Evolutionary conservation across 2,797 vertebrate species (phyloP).

Genomic region (Crocidura indochinensis): DNA sequence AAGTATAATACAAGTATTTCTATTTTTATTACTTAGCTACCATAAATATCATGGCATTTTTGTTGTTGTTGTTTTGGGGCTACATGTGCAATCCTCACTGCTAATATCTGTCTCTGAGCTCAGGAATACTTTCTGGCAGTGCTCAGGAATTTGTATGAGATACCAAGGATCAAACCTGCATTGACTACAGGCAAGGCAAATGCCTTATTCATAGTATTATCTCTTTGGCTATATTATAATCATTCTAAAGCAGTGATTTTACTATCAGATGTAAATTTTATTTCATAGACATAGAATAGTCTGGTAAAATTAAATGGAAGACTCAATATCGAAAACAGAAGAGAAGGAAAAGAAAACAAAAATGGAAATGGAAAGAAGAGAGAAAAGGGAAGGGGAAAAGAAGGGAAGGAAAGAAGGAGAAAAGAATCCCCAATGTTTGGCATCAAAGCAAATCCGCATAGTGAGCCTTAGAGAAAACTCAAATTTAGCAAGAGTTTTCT

Average conservation of each 20-base stretch:
- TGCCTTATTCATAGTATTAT: too few relatives aligned
- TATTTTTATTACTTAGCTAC: background rate
- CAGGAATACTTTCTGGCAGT: too few relatives aligned
- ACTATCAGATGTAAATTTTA: background rate
- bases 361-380: background rate
- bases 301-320: background rate
- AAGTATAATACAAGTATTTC: background rate
- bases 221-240: background rate
- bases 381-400: background rate
- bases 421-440: too few relatives aligned
- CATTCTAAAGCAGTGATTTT: slow-evolving; percentile 32
- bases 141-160: too few relatives aligned
- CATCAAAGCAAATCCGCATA: too few relatives aligned
- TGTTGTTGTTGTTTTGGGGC: too few relatives aligned
- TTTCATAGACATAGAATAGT: slow-evolving; percentile 2
- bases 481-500: background rate
- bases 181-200: too few relatives aligned
- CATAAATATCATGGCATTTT: background rate
- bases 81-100: too few relatives aligned
- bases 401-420: background rate
- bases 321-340: background rate
- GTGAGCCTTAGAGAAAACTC: background rate
- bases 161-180: too few relatives aligned
- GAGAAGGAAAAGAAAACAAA: background rate
- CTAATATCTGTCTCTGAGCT: too few relatives aligned